Base-by-base conservation (phyloP, 35 echinoderm and acorn worm species). In the Chiridota heheva region DNA sequence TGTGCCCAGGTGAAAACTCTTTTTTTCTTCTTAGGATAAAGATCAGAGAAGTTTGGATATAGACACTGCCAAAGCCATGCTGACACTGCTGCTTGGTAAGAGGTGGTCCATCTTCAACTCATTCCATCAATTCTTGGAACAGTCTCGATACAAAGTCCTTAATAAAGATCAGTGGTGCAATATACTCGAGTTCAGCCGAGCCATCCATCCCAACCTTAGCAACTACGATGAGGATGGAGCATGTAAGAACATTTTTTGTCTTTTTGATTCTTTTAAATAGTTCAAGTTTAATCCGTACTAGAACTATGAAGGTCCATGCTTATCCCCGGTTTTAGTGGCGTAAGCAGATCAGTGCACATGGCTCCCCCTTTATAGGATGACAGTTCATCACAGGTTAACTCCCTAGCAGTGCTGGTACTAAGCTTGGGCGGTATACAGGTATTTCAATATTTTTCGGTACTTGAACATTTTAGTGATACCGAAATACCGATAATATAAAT, bases 91-190 rank as follows among this genome's bases (percentile, higher is more conserved):
- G 40, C 74, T 97, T 6, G 94, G 94, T 37, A 84, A 85, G 24
- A 84, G 86, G 39, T 97, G 94, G 94, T 82, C 80, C 7, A 84
- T 91, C 24, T 86, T 88, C 77, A 80, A 51, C 36, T 87, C 90
- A 56, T 97, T 97, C 74, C 88, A 90, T 58, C 88, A 84, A 28
- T 97, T 97, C 68, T 44, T 97, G 58, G 94, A 91, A 79, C 84
- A 91, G 61, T 85, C 89, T 46, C 84, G 70, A 58, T 97, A 86
- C 46, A 91, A 88, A 55, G 94, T 91, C 30, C 81, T 91, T 45
- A 97, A 91, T 60, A 97, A 91, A 84, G 89, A 96, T 79, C 94
- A 91, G 70, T 97, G 94, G 94, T 97, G 94, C 94, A 97, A 97
- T 97, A 97, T 97, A 71, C 76, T 97, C 39, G 94, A 97, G 72